Conservation (phyloP, 2,888 invertebrate genomes). For the Tryphoninae sp. region DNA sequence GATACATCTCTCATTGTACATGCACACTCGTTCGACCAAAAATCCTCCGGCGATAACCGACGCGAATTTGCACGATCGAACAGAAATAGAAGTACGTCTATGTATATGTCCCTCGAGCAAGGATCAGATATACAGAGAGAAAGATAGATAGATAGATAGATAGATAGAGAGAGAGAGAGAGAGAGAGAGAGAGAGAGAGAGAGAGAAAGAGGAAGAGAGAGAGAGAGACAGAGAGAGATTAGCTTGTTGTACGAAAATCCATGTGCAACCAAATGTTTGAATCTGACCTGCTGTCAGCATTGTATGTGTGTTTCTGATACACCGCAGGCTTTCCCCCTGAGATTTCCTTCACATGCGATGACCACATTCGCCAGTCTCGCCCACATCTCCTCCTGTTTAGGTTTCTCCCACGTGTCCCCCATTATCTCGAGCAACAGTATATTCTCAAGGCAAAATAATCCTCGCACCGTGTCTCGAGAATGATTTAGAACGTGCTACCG, state of each 20-base stretch:
- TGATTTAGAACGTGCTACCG: background rate
- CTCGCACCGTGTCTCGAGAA: background rate
- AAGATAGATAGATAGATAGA: background rate
- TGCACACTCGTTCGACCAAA: constrained; percentile 34
- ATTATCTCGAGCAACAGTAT: constrained; percentile 21
- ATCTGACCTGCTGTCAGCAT: constrained; percentile 23
- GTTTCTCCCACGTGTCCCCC: constrained; percentile 3
- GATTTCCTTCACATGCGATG: constrained; percentile 37
- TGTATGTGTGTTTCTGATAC: constrained; percentile 27
- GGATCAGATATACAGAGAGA: background rate
- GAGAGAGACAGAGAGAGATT: background rate
- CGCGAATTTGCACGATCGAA: constrained; percentile 10
- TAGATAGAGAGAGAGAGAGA: no score
- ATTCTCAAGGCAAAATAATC: background rate
- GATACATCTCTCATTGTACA: constrained; percentile 25
- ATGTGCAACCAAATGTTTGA: constrained; percentile 13
- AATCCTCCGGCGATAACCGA: constrained; percentile 23
- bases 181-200: background rate
- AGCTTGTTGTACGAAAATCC: constrained; percentile 11
- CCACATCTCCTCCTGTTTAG: constrained; percentile 13
- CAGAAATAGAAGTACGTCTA: background rate
- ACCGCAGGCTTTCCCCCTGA: constrained; percentile 43
- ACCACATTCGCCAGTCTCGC: constrained; percentile 36
- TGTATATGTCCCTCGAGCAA: background rate
- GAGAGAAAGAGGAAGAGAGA: background rate